Base-by-base conservation (phyloP, 2,113 vertebrate species). In the Burhinus oedicnemus region DNA sequence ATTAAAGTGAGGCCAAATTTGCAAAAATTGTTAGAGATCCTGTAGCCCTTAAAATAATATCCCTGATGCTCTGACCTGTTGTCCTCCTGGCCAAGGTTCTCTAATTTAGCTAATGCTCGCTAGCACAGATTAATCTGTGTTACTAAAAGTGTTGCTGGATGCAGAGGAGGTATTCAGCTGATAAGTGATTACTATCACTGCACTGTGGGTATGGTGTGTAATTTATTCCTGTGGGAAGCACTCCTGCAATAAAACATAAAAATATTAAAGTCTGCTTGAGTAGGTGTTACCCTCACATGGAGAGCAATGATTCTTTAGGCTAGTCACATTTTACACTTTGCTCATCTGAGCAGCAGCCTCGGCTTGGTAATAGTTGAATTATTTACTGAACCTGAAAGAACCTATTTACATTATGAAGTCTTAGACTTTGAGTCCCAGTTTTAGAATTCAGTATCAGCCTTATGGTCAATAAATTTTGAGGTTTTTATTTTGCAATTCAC, bases 351-450 rank as follows among this genome's bases (percentile, higher is more conserved):
- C 47, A 89, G 83, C 82, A 93, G 58, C 36, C 65, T 74, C n/a
- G 69, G 29, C n/a, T 90, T 68, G 12, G 32, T 95, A 90, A 89
- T 47, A 82, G 78, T 42, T 15, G 9, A 90, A 93, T 88, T 70
- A 38, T 86, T 95, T 89, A 64, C 74, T 90, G 80, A 97, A 93
- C 38, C 83, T 87, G 65, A 81, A 93, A 87, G n/a, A 70, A 86
- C 4, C 19, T 77, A 76, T 96, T 95, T 85, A 81, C 27, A 42
- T 83, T 85, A 80, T 86, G 72, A 93, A 87, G 25, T 34, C 51
- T 86, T 64, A 40, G 45, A n/a, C 14, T 60, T 87, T 6, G 19
- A 90, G 51, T 70, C 55, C 26, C 55, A 32, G 25, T 62, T 97
- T 95, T 82, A 91, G 72, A 91, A 89, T 68, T 81, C 42, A 82